Conservation (phyloP, 2,888 invertebrate species). For the Lingula anatina region DNA sequence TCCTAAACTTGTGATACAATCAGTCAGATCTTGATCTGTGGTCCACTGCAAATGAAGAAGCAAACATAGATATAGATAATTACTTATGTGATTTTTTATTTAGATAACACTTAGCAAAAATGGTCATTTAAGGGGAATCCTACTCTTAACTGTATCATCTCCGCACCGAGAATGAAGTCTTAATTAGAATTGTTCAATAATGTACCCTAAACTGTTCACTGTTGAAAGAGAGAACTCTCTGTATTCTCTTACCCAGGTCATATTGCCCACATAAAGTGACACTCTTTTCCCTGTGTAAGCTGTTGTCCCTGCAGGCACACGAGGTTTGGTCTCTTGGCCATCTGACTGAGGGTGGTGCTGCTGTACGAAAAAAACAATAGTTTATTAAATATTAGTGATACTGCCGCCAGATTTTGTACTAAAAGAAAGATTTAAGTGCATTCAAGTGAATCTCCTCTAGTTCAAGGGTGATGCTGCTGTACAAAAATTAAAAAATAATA, state of each 20-base stretch:
- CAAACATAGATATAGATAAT: conserved; percentile 1
- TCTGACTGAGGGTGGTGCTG: neutral
- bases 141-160: neutral
- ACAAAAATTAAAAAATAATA: too few relatives aligned
- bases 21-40: conserved; percentile 91
- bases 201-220: too few relatives aligned
- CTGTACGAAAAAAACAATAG: conserved; percentile 1
- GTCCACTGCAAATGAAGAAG: conserved; percentile 75
- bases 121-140: neutral
- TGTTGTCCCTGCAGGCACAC: conserved; percentile 20
- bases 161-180: neutral
- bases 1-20: conserved; percentile 77
- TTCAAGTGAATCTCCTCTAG: too few relatives aligned
- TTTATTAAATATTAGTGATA: conserved; percentile 2
- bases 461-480: too few relatives aligned
- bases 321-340: conserved; percentile 15
- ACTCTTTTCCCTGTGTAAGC: conserved; percentile 43
- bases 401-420: conserved; percentile 2
- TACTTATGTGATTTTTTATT: too few relatives aligned
- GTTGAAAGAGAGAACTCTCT: too few relatives aligned
- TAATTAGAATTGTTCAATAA: neutral
- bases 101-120: neutral
- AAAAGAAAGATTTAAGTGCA: too few relatives aligned
- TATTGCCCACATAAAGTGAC: conserved; percentile 94
- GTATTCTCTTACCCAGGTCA: conserved; percentile 98